Percentiles rank a stretch among this genome's conserved stretches.
Conservation (phyloP, 2,888 invertebrate species). For the Gari tellinella region DNA sequence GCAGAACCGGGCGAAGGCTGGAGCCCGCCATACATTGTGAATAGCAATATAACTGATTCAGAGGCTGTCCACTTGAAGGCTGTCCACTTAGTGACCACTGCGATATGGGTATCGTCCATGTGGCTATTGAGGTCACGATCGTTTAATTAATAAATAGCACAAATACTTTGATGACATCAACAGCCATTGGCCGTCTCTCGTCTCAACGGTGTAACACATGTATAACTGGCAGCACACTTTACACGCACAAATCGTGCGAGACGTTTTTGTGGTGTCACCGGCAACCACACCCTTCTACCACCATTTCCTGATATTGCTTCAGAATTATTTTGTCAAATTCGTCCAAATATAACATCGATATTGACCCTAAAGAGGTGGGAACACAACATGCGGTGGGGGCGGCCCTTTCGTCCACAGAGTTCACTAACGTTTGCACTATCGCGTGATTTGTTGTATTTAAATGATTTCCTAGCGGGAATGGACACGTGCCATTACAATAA, state of each 20-base stretch:
- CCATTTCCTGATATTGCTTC: constrained; percentile 99
- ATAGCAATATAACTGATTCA: no score
- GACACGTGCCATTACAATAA: constrained; percentile 98
- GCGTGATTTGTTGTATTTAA: constrained; percentile 99
- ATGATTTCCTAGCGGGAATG: constrained; percentile 96
- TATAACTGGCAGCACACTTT: constrained; percentile 44
- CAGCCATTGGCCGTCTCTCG: constrained; percentile 40
- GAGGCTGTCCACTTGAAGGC: no score
- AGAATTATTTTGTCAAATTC: constrained; percentile 97
- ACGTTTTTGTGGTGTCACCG: constrained; percentile 87
- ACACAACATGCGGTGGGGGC: constrained; percentile 99
- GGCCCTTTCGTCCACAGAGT: constrained; percentile 94
- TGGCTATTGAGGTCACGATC: no score
- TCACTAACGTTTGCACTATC: constrained; percentile 98
- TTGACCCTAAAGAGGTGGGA: constrained; percentile 96
- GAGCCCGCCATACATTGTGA: no score
- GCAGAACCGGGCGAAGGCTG: no score
- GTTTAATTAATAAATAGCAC: constrained; percentile 19
- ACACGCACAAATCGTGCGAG: constrained; percentile 8
- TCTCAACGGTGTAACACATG: not conserved
- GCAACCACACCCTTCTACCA: constrained; percentile 98
- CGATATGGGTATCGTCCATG: no score
- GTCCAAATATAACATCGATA: constrained; percentile 98
- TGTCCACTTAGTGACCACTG: no score
- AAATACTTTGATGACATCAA: constrained; percentile 36